phyloP scores from a whole-genome alignment of 2,113 vertebrate species.

The Gila orcuttii region DNA sequence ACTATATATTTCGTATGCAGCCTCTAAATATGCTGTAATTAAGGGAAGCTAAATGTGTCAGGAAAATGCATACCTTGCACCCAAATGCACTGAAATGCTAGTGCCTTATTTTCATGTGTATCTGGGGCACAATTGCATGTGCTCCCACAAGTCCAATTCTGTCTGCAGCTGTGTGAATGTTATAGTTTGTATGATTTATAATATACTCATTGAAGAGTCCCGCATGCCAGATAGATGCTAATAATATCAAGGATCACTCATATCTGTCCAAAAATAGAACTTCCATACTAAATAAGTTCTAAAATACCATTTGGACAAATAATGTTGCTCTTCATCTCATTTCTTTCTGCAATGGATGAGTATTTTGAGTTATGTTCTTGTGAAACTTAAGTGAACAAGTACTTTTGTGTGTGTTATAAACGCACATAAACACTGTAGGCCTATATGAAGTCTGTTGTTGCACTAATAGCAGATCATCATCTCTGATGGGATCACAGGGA shows the following conservation, averaged over 20 bases:
- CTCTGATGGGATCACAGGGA: background rate
- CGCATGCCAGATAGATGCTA: background rate
- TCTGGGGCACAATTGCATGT: conserved; percentile 14
- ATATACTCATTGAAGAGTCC: background rate
- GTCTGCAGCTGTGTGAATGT: conserved; percentile 3
- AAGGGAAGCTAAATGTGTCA: background rate
- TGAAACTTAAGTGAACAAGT: background rate
- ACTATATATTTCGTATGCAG: too few relatives aligned
- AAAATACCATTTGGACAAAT: background rate
- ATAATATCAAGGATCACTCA: background rate
- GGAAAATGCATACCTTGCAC: background rate
- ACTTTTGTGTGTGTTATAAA: too few relatives aligned
- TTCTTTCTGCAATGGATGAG: background rate
- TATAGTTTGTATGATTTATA: background rate
- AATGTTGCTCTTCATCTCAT: background rate
- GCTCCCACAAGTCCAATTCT: background rate
- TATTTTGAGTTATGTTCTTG: background rate
- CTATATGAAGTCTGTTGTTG: background rate
- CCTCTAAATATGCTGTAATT: background rate
- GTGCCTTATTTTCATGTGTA: background rate
- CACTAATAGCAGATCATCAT: background rate
- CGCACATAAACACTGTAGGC: background rate
- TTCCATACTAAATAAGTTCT: background rate
- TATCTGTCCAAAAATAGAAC: background rate
- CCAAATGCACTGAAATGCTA: background rate